Percentiles rank a stretch among this genome's conserved stretches.
Evolutionary conservation across 2,888 invertebrate species (phyloP).

Genomic region (Eristalis intricaria): DNA sequence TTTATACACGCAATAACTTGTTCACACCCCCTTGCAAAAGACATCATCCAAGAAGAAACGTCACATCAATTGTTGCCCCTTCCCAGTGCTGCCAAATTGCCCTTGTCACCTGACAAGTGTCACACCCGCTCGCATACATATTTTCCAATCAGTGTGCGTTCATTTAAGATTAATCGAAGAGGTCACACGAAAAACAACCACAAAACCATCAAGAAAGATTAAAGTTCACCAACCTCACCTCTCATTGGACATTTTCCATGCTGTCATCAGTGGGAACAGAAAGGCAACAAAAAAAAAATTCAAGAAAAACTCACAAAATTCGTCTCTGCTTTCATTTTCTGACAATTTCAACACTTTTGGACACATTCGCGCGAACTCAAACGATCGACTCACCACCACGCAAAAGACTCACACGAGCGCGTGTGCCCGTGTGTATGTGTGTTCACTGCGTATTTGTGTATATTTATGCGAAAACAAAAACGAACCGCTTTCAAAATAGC

Average conservation of each 20-base stretch:
- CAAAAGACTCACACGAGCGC: conserved; percentile 7
- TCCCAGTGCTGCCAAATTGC: background rate
- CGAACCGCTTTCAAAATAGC: conserved; percentile 31
- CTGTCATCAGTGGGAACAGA: background rate
- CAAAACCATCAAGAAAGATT: background rate
- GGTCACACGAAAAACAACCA: background rate
- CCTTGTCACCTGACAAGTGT: background rate
- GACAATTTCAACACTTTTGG: conserved; percentile 32
- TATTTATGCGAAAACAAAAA: background rate
- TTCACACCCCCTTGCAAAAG: too few relatives aligned
- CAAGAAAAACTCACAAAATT: background rate
- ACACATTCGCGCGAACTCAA: conserved; percentile 1
- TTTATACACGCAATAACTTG: too few relatives aligned
- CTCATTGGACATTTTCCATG: conserved; percentile 50
- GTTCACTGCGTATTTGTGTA: background rate
- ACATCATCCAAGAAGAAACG: too few relatives aligned
- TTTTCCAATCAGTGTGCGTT: conserved; percentile 6
- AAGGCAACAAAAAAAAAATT: background rate
- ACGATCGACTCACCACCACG: background rate
- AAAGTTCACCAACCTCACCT: conserved; percentile 66
- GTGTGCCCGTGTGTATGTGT: background rate
- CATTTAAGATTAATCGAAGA: background rate
- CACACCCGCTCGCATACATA: background rate
- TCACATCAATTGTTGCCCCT: too few relatives aligned
- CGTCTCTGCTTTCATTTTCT: conserved; percentile 19